phyloP scores from a whole-genome alignment of 2,797 vertebrate genomes.

The Melanotaenia maccullochi region DNA sequence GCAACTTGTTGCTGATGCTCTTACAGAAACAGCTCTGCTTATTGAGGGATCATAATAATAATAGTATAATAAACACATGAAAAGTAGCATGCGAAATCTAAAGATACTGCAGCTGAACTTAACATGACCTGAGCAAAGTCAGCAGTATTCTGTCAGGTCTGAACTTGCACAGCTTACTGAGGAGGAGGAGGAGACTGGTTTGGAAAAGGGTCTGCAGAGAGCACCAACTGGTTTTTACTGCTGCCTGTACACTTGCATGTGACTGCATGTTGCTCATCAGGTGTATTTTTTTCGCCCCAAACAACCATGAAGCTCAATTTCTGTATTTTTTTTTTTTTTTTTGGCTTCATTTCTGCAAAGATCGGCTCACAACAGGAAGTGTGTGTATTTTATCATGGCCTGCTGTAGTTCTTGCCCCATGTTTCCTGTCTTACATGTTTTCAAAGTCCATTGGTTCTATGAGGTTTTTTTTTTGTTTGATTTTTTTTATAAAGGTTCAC shows the following conservation, averaged over 20 bases:
- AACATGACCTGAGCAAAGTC: slow-evolving; percentile 37
- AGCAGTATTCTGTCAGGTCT: slow-evolving; percentile 18
- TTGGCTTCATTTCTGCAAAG: not conserved
- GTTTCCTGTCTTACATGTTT: slow-evolving; percentile 9
- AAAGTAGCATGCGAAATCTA: slow-evolving; percentile 4
- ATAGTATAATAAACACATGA: slow-evolving; percentile 33
- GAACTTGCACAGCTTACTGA: slow-evolving; percentile 20
- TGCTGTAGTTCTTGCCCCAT: not conserved
- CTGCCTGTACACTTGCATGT: slow-evolving; percentile 7
- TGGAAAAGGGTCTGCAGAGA: slow-evolving; percentile 8
- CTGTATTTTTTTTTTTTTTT: not conserved
- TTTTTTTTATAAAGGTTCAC: slow-evolving; percentile 17
- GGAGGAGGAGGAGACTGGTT: slow-evolving; percentile 10
- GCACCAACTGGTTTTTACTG: not conserved
- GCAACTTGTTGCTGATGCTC: slow-evolving; percentile 7
- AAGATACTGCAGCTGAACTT: slow-evolving; percentile 30
- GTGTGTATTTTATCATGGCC: not conserved
- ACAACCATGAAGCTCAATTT: not conserved
- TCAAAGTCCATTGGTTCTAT: slow-evolving; percentile 17
- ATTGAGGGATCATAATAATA: not conserved
- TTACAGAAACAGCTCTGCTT: not conserved
- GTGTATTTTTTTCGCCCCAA: not conserved
- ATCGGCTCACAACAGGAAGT: not conserved
- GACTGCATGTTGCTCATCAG: slow-evolving; percentile 18
- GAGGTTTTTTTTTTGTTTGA: not conserved